phyloP scores from a whole-genome alignment of 2,888 invertebrate species.

The Chalcis sispes region DNA sequence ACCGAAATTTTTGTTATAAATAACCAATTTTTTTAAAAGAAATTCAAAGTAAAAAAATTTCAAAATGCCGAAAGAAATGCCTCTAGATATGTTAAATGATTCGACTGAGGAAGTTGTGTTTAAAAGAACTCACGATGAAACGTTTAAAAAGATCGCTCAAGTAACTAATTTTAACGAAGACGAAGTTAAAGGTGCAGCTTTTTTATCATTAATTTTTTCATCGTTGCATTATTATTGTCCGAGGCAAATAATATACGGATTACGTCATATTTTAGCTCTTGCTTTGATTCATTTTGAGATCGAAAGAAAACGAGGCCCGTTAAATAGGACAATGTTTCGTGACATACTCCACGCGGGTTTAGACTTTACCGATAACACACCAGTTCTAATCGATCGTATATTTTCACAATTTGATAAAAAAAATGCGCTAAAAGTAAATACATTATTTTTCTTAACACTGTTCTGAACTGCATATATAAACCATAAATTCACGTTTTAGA shows the following conservation, averaged over 20 bases:
- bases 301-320: slow-evolving; percentile 62
- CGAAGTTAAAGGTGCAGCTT: slow-evolving; percentile 70
- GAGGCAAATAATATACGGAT: not conserved
- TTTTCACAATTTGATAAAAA: slow-evolving; percentile 66
- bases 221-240: not conserved
- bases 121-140: slow-evolving; percentile 64
- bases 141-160: slow-evolving; percentile 65
- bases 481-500: not conserved
- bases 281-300: slow-evolving; percentile 70
- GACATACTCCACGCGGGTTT: slow-evolving; percentile 69
- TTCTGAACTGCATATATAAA: not conserved
- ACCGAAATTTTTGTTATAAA: not conserved
- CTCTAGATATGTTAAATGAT: slow-evolving; percentile 66
- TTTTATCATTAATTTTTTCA: not conserved
- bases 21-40: slow-evolving; percentile 9
- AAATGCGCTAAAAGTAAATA: slow-evolving; percentile 61
- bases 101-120: slow-evolving; percentile 66
- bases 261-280: slow-evolving; percentile 62
- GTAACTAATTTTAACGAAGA: slow-evolving; percentile 65
- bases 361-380: slow-evolving; percentile 72
- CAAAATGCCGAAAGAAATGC: slow-evolving; percentile 68
- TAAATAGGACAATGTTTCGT: slow-evolving; percentile 65
- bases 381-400: slow-evolving; percentile 70
- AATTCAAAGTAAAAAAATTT: not conserved
- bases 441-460: not conserved